Base-by-base conservation (phyloP, 2,888 invertebrate genomes). In the Melinopterus prodromus region DNA sequence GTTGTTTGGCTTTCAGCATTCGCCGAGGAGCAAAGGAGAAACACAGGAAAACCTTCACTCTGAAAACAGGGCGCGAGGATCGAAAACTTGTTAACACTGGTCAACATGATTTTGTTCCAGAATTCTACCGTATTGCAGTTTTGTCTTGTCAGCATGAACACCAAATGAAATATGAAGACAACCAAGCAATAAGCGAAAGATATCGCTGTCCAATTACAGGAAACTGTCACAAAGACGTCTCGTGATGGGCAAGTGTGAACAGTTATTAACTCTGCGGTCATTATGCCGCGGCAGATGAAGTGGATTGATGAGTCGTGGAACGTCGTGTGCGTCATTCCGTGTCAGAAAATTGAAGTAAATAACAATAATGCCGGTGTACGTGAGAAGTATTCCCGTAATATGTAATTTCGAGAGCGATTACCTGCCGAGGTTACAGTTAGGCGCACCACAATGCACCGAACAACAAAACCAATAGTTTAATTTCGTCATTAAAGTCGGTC, bases 261-360 rank as follows among this genome's bases (percentile, higher is more conserved):
- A 53, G 53, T 53, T 53, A 53, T 53, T 53, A 53, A 53, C 53
- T 53, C 53, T 1, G 7, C 53, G 53, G 53, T 53, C 53, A 53
- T 53, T 53, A 53, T 53, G 53, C 53, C 53, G 53, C 53, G 53
- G 53, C 53, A 53, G 53, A 53, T 4, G 53, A 53, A 7, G 53
- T 53, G 53, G 53, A 53, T 53, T 53, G 53, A 53, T 53, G 53
- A 6, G 53, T 53, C 53, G 1, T 53, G 53, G 53, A 53, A 53
- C 53, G 53, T 53, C 53, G 53, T 53, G 53, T 53, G 53, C 53
- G 53, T 53, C 53, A 53, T 53, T 53, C 53, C 53, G 53, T 53
- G 53, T 12, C 53, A 53, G 53, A 53, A 53, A 53, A 53, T 53
- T 53, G 53, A 53, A 53, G 53, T 53, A 53, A 53, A 53, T 53